Conservation (phyloP, 2,797 vertebrate genomes). For the Bufotes viridis region DNA sequence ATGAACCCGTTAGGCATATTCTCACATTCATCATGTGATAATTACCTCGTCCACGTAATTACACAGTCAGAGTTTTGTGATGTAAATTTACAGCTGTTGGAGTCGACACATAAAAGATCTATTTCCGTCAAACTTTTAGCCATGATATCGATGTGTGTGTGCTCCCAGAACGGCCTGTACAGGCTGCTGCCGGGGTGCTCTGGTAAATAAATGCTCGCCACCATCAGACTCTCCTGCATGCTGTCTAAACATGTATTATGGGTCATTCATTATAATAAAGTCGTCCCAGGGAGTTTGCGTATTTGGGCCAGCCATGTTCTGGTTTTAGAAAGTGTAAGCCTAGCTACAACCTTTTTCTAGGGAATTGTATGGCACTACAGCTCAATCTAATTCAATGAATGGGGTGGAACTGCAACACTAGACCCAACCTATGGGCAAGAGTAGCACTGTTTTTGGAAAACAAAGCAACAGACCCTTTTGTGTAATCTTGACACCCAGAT, state of each 20-base stretch:
- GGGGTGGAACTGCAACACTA: too few species aligned
- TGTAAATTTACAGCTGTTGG: constrained; percentile 58
- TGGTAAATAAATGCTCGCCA: neutral
- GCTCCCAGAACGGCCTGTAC: neutral
- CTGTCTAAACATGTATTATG: constrained; percentile 31
- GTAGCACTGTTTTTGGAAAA: too few species aligned
- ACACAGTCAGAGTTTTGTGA: constrained; percentile 56
- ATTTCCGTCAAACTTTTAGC: constrained; percentile 48
- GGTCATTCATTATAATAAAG: constrained; percentile 4
- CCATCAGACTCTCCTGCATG: neutral
- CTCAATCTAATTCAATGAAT: neutral
- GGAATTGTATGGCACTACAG: neutral
- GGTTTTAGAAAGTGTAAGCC: neutral
- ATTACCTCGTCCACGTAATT: constrained; percentile 60
- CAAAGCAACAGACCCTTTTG: too few species aligned
- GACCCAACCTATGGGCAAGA: too few species aligned
- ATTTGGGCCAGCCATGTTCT: neutral
- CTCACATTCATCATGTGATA: constrained; percentile 58
- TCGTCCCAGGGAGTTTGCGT: neutral
- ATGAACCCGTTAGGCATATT: constrained; percentile 53
- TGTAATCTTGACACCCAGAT: too few species aligned
- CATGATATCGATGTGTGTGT: constrained; percentile 29
- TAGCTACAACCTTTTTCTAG: neutral
- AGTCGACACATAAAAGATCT: constrained; percentile 41
- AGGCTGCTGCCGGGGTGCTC: neutral